Percentiles rank a stretch among this genome's conserved stretches.
Conservation (phyloP, 2,888 invertebrate species). For the Cephus nigrinus region DNA sequence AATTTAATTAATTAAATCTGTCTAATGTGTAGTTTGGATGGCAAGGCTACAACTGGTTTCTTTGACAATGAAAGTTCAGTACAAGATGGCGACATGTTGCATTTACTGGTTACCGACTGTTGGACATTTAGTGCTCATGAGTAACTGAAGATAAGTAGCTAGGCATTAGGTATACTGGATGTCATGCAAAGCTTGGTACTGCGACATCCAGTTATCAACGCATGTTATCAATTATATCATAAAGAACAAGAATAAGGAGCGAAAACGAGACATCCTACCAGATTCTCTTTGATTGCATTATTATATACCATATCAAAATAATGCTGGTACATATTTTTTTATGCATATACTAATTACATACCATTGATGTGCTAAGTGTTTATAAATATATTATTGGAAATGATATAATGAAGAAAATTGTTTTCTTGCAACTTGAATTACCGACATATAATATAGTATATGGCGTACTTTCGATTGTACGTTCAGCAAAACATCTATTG, state of each 20-base stretch:
- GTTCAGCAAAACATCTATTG: too few relatives aligned
- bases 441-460: too few relatives aligned
- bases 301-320: too few relatives aligned
- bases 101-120: neutral
- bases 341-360: too few relatives aligned
- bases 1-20: constrained; percentile 12
- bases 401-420: too few relatives aligned
- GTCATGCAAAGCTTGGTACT: too few relatives aligned
- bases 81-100: neutral
- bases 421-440: too few relatives aligned
- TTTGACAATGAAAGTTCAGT: neutral
- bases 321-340: too few relatives aligned
- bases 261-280: neutral
- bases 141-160: neutral
- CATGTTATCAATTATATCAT: neutral
- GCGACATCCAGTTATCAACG: neutral
- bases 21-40: neutral
- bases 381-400: too few relatives aligned
- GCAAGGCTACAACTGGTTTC: neutral
- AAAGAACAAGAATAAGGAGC: neutral
- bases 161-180: too few relatives aligned
- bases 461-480: too few relatives aligned
- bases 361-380: too few relatives aligned
- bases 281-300: neutral
- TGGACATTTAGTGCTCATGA: neutral